Evolutionary conservation across 2,113 vertebrate genomes (phyloP), one percentile per base, ranked within the genome.

Genomic region (Kryptolebias marmoratus): DNA sequence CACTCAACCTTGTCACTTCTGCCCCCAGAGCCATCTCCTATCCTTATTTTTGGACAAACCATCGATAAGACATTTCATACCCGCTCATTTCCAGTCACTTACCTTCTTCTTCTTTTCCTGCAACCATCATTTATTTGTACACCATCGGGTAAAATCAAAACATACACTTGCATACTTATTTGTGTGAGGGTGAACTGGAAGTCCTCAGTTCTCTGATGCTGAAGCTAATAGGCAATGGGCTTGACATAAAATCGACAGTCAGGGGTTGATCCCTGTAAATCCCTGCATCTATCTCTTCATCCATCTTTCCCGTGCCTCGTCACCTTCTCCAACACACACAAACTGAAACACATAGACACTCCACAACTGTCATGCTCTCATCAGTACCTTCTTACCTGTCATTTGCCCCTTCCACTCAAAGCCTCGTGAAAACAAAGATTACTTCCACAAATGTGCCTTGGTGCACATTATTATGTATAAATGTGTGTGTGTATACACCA

Each of bases 201-300:
- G 62, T 77, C 66, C 49, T 76, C 48, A 39, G 22, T 42, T 18
- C 60, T 57, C 36, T 3, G 0, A 31, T 4, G 14, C 66, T 68
- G 57, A 66, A 73, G 77, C 78, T 3, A 64, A 60, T 67, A 63
- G 67, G 52, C 42, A 36, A 48, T 22, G 8, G 50, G 49, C 27
- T 71, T 36, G 73, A 84, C 76, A 58, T 64, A 1, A 85, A 85
- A 80, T 78, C 50, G 11, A 76, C 57, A 71, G 57, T 73, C 55
- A 53, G 61, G 49, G 67, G 64, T 71, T 73, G 77, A 85, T 83
- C 80, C 64, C 74, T 1, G 9, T 75, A 77, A 78, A 87, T 83
- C 57, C 63, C 49, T 70, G 67, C 71, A 75, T 74, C 64, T 14
- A 18, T 12, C 73, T 70, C 73, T 64, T 54, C 63, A 80, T 82